These are phyloP conservation scores for Oryzias celebensis DNA, from an alignment of 2,113 vertebrate genomes.

Conservation along the genomic window DNA sequence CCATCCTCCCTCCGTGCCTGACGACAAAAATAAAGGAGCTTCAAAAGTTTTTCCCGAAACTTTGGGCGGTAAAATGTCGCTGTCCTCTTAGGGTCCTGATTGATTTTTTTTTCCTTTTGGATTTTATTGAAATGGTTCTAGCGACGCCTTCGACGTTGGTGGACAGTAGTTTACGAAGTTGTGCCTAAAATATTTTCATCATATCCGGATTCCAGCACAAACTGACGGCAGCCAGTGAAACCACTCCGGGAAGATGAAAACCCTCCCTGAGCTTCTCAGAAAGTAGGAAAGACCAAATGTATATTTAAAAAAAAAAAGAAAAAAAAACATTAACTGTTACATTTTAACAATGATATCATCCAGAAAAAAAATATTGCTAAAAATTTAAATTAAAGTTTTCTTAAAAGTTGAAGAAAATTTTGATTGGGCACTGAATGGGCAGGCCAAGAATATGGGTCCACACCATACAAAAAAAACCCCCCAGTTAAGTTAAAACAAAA, in stretches of 20 bases:
- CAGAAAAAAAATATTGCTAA: no score
- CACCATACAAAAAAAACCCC: no score
- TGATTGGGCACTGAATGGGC: no score
- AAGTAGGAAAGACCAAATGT: background rate
- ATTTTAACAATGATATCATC: no score
- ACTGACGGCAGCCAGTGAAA: constrained; percentile 19
- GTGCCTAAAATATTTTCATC: constrained; percentile 79
- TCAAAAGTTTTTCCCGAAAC: constrained; percentile 15
- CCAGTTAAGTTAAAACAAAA: no score
- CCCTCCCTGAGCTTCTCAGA: constrained; percentile 31
- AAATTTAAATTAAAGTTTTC: no score
- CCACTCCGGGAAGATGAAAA: constrained; percentile 36
- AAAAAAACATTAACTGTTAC: no score
- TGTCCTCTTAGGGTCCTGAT: constrained; percentile 1
- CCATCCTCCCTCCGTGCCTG: constrained; percentile 51
- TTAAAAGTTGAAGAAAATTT: no score
- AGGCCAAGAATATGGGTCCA: no score
- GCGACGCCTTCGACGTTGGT: constrained; percentile 29
- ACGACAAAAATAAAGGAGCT: constrained; percentile 4
- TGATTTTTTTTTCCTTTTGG: constrained; percentile 14
- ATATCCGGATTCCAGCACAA: constrained; percentile 83
- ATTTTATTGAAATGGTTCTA: constrained; percentile 5
- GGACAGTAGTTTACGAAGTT: constrained; percentile 44
- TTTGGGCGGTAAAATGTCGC: background rate
- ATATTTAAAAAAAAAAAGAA: no score